These are phyloP conservation scores for Chloroclysta siterata DNA, from an alignment of 2,888 invertebrate genomes.

Conservation along the genomic window DNA sequence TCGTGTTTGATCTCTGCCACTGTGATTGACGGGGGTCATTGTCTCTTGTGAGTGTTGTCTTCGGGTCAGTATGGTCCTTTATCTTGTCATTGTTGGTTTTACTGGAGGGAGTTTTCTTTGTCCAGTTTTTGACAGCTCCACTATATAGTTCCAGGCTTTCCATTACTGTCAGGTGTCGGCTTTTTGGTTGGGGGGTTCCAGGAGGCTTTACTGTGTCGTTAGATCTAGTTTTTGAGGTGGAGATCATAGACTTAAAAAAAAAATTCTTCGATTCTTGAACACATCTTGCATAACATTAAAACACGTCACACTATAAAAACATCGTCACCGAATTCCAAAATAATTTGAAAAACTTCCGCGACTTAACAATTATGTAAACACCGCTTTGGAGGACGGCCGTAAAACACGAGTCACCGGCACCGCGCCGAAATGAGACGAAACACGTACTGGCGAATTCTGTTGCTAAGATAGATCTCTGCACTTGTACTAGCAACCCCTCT, in stretches of 20 bases:
- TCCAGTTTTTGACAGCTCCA: too few relatives aligned
- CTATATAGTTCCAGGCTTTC: too few relatives aligned
- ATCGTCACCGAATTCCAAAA: constrained; percentile 52
- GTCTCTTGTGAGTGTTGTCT: too few relatives aligned
- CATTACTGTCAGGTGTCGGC: too few relatives aligned
- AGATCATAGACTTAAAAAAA: constrained; percentile 10
- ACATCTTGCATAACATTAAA: constrained; percentile 58
- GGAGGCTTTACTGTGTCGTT: too few relatives aligned
- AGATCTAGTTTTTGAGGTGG: too few relatives aligned
- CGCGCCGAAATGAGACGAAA: constrained; percentile 22
- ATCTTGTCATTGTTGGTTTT: too few relatives aligned
- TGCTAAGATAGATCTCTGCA: constrained; percentile 8
- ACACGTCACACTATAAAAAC: constrained; percentile 53
- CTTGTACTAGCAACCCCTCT: not conserved
- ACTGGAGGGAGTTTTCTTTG: too few relatives aligned
- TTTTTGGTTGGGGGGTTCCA: too few relatives aligned
- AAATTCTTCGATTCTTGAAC: constrained; percentile 43
- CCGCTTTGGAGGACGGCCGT: constrained; percentile 20
- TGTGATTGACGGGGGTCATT: too few relatives aligned
- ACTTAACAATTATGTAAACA: constrained; percentile 36
- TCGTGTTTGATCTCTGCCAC: too few relatives aligned
- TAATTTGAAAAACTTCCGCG: constrained; percentile 60
- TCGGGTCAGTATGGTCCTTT: too few relatives aligned
- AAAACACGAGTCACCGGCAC: constrained; percentile 19
- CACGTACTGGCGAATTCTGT: constrained; percentile 18